phyloP scores from a whole-genome alignment of 2,113 vertebrate genomes.

The Festucalex cinctus region DNA sequence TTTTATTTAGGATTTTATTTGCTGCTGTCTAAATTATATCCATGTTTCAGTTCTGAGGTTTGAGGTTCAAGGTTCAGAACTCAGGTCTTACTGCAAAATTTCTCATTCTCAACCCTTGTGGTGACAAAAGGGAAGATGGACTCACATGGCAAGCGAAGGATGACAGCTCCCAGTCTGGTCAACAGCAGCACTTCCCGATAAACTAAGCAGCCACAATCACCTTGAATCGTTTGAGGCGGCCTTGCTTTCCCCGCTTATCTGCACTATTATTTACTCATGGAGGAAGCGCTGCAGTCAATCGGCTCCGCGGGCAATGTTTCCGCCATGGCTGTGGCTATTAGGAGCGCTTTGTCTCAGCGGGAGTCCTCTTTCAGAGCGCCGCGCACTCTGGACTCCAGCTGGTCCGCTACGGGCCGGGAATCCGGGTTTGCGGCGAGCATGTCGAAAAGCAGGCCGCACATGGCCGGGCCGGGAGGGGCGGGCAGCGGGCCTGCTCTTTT shows the following conservation, averaged over 20 bases:
- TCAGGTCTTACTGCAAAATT: background rate
- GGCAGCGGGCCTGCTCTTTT: constrained; percentile 81
- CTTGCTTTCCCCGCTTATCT: background rate
- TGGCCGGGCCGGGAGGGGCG: constrained; percentile 72
- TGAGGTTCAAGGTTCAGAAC: too few species aligned
- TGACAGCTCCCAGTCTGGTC: background rate
- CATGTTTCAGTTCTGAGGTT: too few species aligned
- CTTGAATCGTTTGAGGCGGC: background rate
- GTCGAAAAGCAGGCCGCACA: constrained; percentile 86
- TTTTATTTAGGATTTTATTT: background rate
- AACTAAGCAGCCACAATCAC: background rate
- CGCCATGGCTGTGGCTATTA: background rate
- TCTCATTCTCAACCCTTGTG: background rate
- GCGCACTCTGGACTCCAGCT: constrained; percentile 85
- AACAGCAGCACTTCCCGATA: background rate
- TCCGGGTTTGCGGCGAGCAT: constrained; percentile 92
- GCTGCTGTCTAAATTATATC: too few species aligned
- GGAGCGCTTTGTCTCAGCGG: constrained; percentile 37
- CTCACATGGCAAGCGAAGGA: background rate
- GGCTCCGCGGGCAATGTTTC: constrained; percentile 12
- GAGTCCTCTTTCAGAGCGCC: constrained; percentile 70
- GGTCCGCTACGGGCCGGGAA: constrained; percentile 83
- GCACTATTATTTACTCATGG: constrained; percentile 15
- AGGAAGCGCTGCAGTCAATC: background rate
- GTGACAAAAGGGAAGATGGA: too few species aligned